phyloP scores from a whole-genome alignment of 1,140 invertebrate genomes.

The Mya arenaria region DNA sequence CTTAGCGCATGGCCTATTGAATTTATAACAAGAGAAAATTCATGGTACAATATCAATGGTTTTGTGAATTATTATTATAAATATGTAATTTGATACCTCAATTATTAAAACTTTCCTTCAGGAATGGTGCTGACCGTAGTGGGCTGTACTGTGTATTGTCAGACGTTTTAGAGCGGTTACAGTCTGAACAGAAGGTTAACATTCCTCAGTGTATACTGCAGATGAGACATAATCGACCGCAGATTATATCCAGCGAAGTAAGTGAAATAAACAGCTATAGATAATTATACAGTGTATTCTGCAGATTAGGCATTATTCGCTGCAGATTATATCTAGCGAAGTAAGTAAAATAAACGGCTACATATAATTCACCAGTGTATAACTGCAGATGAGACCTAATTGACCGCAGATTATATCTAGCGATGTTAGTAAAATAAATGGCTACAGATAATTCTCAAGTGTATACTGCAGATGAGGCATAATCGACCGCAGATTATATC shows the following conservation, averaged over 20 bases:
- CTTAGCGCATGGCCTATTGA: no score
- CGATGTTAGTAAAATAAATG: not conserved
- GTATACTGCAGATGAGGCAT: constrained; percentile 57
- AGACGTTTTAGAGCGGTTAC: constrained; percentile 61
- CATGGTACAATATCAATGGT: no score
- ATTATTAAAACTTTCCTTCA: not conserved
- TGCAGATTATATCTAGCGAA: not conserved
- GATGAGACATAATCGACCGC: constrained; percentile 54
- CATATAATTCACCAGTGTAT: no score
- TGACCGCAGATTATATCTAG: not conserved
- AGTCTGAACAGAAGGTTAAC: constrained; percentile 64
- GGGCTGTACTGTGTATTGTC: constrained; percentile 57
- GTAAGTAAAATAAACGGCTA: not conserved
- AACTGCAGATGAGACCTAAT: no score
- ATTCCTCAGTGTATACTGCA: constrained; percentile 64
- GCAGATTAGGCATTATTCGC: no score
- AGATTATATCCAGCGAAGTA: no score
- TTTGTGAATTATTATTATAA: no score
- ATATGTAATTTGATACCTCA: no score
- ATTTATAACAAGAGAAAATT: no score
- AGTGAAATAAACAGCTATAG: no score
- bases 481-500: not conserved
- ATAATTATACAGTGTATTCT: no score
- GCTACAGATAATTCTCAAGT: constrained; percentile 62
- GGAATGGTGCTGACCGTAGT: constrained; percentile 56